Percentiles rank a stretch among this genome's conserved stretches.
Evolutionary conservation across 1,140 invertebrate genomes (phyloP).

Genomic region (Subanguina moxae): DNA sequence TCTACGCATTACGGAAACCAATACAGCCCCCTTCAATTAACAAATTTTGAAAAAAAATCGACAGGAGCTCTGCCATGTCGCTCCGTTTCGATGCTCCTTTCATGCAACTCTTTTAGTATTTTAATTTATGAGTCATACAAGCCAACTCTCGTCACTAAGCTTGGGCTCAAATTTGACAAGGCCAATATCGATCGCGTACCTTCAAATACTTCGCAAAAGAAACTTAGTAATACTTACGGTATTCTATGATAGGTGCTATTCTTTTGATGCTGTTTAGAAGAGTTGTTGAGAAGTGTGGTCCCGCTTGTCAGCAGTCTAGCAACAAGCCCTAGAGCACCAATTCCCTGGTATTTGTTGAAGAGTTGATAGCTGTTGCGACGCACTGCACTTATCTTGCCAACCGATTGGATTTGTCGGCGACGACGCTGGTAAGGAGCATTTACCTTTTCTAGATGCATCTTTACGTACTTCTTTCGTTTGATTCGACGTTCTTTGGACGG

Average conservation of each 20-base stretch:
- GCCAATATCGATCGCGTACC: neutral
- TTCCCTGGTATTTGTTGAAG: constrained; percentile 2
- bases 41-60: too few relatives aligned
- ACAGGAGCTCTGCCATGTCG: too few relatives aligned
- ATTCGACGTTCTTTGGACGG: too few relatives aligned
- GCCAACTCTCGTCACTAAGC: too few relatives aligned
- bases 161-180: too few relatives aligned
- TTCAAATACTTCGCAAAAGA: neutral
- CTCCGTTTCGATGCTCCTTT: too few relatives aligned
- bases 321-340: neutral
- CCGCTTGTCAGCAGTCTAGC: neutral
- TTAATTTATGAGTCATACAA: neutral
- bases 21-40: too few relatives aligned
- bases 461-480: neutral
- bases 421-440: neutral
- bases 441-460: neutral
- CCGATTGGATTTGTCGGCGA: too few relatives aligned
- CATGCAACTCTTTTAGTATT: neutral
- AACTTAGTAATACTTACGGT: neutral
- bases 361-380: neutral
- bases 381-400: neutral
- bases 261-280: neutral
- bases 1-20: too few relatives aligned
- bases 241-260: neutral
- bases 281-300: neutral